Conservation (phyloP, 2,888 invertebrate genomes). For the Megaustenia siamemsis region DNA sequence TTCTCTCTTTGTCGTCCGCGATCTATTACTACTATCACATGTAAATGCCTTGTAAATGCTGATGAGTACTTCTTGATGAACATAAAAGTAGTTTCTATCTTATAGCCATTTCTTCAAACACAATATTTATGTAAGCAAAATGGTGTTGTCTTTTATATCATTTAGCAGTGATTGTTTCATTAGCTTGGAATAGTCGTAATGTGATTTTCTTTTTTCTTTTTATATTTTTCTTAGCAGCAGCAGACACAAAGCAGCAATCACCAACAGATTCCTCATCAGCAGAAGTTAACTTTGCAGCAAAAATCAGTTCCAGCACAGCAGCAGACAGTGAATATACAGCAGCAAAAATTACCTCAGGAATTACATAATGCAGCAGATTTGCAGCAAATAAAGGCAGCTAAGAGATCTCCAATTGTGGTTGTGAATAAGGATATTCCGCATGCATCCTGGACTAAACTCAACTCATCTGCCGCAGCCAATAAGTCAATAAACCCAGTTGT, state of each 20-base stretch:
- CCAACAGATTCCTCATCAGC: constrained; percentile 35
- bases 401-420: constrained; percentile 15
- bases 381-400: constrained; percentile 43
- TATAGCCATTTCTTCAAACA: too few relatives aligned
- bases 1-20: too few relatives aligned
- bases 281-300: constrained; percentile 34
- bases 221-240: constrained; percentile 3
- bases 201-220: neutral
- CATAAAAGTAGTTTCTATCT: too few relatives aligned
- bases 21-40: too few relatives aligned
- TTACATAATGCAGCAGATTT: constrained; percentile 34
- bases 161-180: neutral
- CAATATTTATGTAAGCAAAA: too few relatives aligned
- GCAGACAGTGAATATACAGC: neutral
- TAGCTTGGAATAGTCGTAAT: neutral
- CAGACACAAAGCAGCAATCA: constrained; percentile 27
- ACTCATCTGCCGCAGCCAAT: constrained; percentile 10
- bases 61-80: too few relatives aligned
- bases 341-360: constrained; percentile 46
- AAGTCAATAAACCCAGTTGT: constrained; percentile 36
- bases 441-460: constrained; percentile 24
- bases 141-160: neutral
- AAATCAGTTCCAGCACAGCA: constrained; percentile 37
- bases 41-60: too few relatives aligned
- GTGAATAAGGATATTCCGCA: constrained; percentile 36